Evolutionary conservation across 1,140 invertebrate genomes (phyloP).

Genomic region (Gryon sp.): DNA sequence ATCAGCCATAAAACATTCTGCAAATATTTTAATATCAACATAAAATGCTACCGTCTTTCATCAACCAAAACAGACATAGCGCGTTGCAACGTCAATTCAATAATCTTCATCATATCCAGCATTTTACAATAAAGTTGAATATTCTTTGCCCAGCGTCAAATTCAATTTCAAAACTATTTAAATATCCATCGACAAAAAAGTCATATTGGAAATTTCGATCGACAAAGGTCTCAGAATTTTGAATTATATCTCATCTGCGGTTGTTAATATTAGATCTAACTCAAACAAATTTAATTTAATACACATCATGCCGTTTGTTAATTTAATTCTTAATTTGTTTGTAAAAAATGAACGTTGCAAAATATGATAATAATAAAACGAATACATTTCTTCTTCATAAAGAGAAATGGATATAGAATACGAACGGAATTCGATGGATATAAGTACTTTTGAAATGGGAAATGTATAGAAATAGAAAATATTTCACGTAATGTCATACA

Average conservation of each 20-base stretch:
- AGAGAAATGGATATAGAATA: too few relatives aligned
- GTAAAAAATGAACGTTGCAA: too few relatives aligned
- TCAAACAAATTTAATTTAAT: slow-evolving; percentile 1
- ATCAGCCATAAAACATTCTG: not conserved
- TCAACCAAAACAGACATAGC: slow-evolving; percentile 9
- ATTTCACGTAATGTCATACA: too few relatives aligned
- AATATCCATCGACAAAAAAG: slow-evolving; percentile 15
- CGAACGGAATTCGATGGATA: too few relatives aligned
- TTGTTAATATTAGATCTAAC: not conserved
- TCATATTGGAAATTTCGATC: slow-evolving; percentile 35
- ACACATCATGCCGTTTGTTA: too few relatives aligned
- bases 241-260: slow-evolving; percentile 4
- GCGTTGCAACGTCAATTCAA: slow-evolving; percentile 11
- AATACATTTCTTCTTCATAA: too few relatives aligned
- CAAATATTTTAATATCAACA: slow-evolving; percentile 25
- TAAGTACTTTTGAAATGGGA: too few relatives aligned
- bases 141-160: slow-evolving; percentile 16
- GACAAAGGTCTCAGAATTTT: slow-evolving; percentile 15
- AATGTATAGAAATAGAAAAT: too few relatives aligned
- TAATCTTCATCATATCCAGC: not conserved
- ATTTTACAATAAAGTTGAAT: slow-evolving; percentile 17
- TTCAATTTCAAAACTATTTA: slow-evolving; percentile 28
- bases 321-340: too few relatives aligned
- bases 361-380: too few relatives aligned
- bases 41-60: slow-evolving; percentile 18